Evolutionary conservation across 1,140 invertebrate genomes (phyloP).

Genomic region (Solen grandis): DNA sequence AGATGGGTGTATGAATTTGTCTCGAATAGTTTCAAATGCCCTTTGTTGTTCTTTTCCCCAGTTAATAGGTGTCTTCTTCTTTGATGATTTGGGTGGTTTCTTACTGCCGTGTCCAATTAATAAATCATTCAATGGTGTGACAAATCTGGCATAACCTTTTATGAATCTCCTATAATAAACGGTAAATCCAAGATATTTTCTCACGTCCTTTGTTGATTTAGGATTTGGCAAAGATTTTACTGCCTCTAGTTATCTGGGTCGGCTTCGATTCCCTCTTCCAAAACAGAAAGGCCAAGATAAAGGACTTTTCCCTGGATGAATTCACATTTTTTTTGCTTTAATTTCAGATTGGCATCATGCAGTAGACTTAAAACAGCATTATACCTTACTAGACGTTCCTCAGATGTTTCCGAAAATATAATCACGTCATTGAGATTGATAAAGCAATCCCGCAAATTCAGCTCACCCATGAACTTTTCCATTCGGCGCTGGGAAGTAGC

Average conservation of each 20-base stretch:
- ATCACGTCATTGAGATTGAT: constrained; percentile 67
- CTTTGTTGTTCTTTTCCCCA: constrained; percentile 53
- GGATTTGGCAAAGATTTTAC: constrained; percentile 66
- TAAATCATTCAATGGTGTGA: constrained; percentile 60
- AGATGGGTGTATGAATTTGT: no score
- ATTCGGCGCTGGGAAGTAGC: constrained; percentile 19
- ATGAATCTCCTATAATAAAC: constrained; percentile 80
- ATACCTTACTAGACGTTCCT: no score
- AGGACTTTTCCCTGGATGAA: constrained; percentile 75
- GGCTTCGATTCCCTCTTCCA: constrained; percentile 60
- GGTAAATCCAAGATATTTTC: constrained; percentile 82
- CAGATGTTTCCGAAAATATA: no score
- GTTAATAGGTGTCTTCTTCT: background rate
- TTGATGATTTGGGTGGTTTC: background rate
- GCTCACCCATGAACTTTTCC: constrained; percentile 50
- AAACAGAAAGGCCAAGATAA: constrained; percentile 64
- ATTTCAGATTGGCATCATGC: constrained; percentile 45
- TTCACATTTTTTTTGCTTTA: constrained; percentile 64
- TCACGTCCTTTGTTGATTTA: no score
- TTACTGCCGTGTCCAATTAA: constrained; percentile 37
- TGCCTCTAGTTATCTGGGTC: constrained; percentile 61
- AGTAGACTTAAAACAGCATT: constrained; percentile 5
- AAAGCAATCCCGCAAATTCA: constrained; percentile 45
- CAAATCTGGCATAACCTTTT: constrained; percentile 66
- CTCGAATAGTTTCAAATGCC: constrained; percentile 61